These are phyloP conservation scores for Acromyrmex heyeri DNA, from an alignment of 1,140 invertebrate genomes.

Conservation along the genomic window DNA sequence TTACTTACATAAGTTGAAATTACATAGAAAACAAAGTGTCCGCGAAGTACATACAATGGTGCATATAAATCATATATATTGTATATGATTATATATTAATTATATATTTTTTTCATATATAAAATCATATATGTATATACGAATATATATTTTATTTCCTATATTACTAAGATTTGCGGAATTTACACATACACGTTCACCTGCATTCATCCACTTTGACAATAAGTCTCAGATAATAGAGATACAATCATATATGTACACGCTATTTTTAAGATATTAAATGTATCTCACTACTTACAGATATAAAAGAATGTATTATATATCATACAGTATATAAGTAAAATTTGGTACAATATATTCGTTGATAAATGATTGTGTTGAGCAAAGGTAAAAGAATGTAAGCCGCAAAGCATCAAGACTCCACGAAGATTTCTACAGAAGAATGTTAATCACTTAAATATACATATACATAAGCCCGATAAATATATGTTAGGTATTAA, in stretches of 20 bases:
- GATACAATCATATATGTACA: background rate
- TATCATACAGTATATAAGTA: background rate
- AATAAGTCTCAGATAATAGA: background rate
- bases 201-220: background rate
- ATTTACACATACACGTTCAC: background rate
- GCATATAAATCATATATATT: background rate
- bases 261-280: background rate
- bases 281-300: background rate
- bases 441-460: conserved; percentile 10
- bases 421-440: background rate
- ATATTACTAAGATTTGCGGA: background rate
- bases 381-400: background rate
- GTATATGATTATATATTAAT: background rate
- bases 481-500: background rate
- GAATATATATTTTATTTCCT: background rate
- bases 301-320: background rate
- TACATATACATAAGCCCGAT: background rate
- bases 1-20: conserved; percentile 9
- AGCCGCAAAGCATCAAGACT: background rate
- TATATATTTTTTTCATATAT: no score
- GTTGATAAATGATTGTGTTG: background rate
- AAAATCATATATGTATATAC: no score
- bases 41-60: background rate
- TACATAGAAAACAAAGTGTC: background rate
- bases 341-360: background rate